A percentile compares a stretch with the other conserved stretches of the same genome.
Evolutionary conservation across 2,888 invertebrate genomes (phyloP).

Genomic region (Tineola bisselliella): DNA sequence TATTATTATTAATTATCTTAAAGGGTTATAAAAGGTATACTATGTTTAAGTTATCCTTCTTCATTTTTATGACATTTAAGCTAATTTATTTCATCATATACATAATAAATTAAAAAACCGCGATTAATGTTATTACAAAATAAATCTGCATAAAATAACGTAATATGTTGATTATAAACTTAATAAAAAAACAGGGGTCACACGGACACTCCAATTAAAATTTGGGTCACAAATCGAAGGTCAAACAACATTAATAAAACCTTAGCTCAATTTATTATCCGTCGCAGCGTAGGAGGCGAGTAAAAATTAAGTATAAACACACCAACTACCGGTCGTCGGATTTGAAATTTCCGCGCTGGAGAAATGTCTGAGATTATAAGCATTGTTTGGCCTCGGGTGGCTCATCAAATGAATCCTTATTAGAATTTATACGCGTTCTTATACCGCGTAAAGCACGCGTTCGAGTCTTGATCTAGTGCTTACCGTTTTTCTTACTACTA

Average conservation of each 20-base stretch:
- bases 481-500: slow-evolving; percentile 32
- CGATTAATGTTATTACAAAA: not conserved
- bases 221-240: not conserved
- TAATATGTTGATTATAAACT: not conserved
- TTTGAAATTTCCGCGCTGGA: slow-evolving; percentile 50
- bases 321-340: slow-evolving; percentile 44
- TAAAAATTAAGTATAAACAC: slow-evolving; percentile 18
- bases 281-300: slow-evolving; percentile 52
- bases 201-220: not conserved
- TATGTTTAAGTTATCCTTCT: no score
- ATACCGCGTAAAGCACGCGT: slow-evolving; percentile 28
- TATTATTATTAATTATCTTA: no score
- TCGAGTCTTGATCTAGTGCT: slow-evolving; percentile 35
- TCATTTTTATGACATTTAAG: not conserved
- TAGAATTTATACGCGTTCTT: slow-evolving; percentile 49
- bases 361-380: slow-evolving; percentile 59
- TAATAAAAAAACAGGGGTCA: not conserved
- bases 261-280: slow-evolving; percentile 44
- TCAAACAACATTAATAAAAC: not conserved
- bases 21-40: no score
- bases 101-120: not conserved
- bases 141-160: not conserved
- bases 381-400: slow-evolving; percentile 56
- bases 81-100: not conserved
- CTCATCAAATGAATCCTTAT: slow-evolving; percentile 49